Evolutionary conservation across 2,113 vertebrate species (phyloP), one percentile per base, ranked within the genome.

Genomic region (Pollachius pollachius): DNA sequence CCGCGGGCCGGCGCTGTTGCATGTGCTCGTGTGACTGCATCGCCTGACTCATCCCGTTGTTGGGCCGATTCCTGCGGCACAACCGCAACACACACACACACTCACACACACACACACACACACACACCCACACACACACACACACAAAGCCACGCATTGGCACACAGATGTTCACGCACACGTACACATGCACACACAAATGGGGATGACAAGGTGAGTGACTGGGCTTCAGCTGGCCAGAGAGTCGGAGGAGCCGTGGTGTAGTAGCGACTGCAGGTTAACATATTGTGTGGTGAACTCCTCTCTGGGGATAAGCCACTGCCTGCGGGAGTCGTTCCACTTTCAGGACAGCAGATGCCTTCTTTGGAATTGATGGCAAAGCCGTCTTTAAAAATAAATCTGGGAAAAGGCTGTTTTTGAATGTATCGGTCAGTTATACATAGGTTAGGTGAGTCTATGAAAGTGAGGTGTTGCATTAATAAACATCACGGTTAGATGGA

Each of bases 11-110:
- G 6, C 4, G 30, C 30, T 9, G 0, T 12, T 34, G 48, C 59
- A 64, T 64, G 68, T n/a, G 41, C 11, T 11, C 60, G 65, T 63
- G 64, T 64, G 58, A 68, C 64, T 64, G 77, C 70, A 41, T 56
- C 63, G 70, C 67, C 68, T 71, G 69, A 11, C 13, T 76, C 73
- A 80, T 30, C 73, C 77, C 70, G 69, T 71, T 82, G 60, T 69
- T 34, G 63, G 64, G 79, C 67, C 67, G 61, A 41, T 63, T 73
- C 75, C 71, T 13, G 16, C n/a, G 48, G 69, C 52, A 64, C 69
- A 63, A 3, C 4, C 6, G 30, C 30, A 34, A 34, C 30, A 34
- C 4, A 23, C 23, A 23, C 23, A 23, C 23, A 23, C 23, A 23
- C 23, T 2, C 23, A 23, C 23, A 23, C 23, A 23, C 23, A 23